These are phyloP conservation scores for Rhopalosiphum nymphaeae DNA, from an alignment of 2,888 invertebrate species.

Conservation along the genomic window DNA sequence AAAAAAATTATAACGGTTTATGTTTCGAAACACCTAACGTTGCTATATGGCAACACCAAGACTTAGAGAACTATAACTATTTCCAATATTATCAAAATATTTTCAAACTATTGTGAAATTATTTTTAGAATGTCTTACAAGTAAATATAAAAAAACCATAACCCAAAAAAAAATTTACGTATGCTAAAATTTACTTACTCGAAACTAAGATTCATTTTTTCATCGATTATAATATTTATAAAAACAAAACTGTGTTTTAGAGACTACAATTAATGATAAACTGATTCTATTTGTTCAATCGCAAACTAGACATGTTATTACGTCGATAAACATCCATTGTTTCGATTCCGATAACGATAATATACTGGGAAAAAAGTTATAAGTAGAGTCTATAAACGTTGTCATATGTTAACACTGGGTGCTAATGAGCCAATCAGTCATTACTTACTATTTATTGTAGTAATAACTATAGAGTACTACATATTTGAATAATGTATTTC, in stretches of 20 bases:
- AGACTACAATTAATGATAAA: background rate
- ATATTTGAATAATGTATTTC: no score
- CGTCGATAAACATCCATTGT: background rate
- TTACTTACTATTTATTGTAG: no score
- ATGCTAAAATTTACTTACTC: background rate
- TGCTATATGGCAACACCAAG: no score
- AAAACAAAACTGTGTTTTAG: background rate
- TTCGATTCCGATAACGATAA: background rate
- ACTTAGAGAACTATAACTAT: no score
- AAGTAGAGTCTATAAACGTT: slow-evolving; percentile 17
- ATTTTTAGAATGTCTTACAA: background rate
- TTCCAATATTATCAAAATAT: no score
- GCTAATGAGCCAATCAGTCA: background rate
- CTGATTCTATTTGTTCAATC: background rate
- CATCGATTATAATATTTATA: background rate
- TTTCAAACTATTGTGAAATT: background rate
- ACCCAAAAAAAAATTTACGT: background rate
- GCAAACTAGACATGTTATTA: background rate
- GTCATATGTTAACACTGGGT: slow-evolving; percentile 3
- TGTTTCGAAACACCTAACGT: no score
- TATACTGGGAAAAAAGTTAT: background rate
- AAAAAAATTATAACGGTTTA: no score
- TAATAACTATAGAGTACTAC: no score
- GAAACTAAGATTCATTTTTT: slow-evolving; percentile 15
- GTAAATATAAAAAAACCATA: background rate